These are phyloP conservation scores for Camarhynchus parvulus DNA, from an alignment of 2,113 vertebrate genomes.

Conservation along the genomic window DNA sequence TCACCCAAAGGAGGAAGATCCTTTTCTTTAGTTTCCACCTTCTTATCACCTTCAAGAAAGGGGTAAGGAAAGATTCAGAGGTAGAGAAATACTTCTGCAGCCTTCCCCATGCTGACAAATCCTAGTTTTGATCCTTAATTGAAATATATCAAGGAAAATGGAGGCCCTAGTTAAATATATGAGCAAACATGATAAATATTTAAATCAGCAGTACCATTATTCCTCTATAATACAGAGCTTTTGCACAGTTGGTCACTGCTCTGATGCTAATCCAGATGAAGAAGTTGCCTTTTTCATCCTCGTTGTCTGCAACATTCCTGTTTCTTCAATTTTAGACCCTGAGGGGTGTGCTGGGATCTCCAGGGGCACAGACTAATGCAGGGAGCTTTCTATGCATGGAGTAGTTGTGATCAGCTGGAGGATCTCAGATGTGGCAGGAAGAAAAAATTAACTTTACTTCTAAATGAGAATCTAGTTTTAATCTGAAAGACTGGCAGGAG, in stretches of 20 bases:
- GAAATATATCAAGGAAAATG: accelerated
- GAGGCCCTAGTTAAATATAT: not conserved
- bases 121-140: not conserved
- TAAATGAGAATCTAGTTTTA: not conserved
- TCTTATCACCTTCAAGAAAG: not conserved
- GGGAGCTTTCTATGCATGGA: not conserved
- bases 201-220: not conserved
- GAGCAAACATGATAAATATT: not conserved
- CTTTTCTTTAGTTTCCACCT: not conserved
- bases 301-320: not conserved
- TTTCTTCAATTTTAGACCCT: not conserved
- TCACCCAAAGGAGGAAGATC: not conserved
- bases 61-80: not conserved
- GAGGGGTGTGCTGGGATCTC: not conserved
- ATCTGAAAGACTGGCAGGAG: not conserved
- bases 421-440: not conserved
- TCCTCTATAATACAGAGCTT: not conserved
- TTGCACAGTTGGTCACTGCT: not conserved
- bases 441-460: not conserved
- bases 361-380: not conserved
- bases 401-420: not conserved
- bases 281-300: not conserved
- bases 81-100: not conserved
- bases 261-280: not conserved
- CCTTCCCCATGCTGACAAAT: not conserved